Evolutionary conservation across 2,888 invertebrate genomes (phyloP).

Genomic region (Oscheius sp.): DNA sequence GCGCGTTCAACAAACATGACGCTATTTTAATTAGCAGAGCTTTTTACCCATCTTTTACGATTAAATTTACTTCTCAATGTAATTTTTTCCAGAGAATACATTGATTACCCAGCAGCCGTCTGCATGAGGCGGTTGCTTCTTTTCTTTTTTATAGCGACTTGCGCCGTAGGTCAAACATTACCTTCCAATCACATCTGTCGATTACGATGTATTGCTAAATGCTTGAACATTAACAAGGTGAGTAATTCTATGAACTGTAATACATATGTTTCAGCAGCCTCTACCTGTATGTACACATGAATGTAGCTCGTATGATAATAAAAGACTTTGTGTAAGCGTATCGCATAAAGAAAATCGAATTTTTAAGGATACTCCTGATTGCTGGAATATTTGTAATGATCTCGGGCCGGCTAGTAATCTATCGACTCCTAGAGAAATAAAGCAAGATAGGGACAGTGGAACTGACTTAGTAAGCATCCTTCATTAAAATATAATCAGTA

Average conservation of each 20-base stretch:
- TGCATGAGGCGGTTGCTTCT: conserved; percentile 30
- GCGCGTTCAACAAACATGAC: neutral
- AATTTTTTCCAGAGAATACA: neutral
- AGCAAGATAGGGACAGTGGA: conserved; percentile 3
- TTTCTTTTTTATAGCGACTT: neutral
- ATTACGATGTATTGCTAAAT: conserved; percentile 48
- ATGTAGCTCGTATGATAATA: conserved; percentile 39
- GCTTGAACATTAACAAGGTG: conserved; percentile 41
- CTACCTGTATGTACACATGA: conserved; percentile 39
- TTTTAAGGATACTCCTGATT: conserved; percentile 36
- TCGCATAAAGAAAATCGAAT: neutral
- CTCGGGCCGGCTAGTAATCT: conserved; percentile 26
- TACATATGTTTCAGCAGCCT: conserved; percentile 19
- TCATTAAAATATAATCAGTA: conserved; percentile 6
- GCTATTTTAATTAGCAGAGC: too few relatives aligned
- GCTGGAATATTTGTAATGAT: conserved; percentile 45
- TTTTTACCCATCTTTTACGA: too few relatives aligned
- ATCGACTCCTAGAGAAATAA: conserved; percentile 36
- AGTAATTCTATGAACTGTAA: neutral
- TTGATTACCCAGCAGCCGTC: neutral
- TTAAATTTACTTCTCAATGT: neutral
- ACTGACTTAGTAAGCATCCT: neutral
- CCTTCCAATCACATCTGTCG: conserved; percentile 43
- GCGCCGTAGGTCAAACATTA: conserved; percentile 34
- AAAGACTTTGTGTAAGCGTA: conserved; percentile 46